These are phyloP conservation scores for Cochlearius cochlearius DNA, from an alignment of 2,113 vertebrate genomes.

Conservation along the genomic window DNA sequence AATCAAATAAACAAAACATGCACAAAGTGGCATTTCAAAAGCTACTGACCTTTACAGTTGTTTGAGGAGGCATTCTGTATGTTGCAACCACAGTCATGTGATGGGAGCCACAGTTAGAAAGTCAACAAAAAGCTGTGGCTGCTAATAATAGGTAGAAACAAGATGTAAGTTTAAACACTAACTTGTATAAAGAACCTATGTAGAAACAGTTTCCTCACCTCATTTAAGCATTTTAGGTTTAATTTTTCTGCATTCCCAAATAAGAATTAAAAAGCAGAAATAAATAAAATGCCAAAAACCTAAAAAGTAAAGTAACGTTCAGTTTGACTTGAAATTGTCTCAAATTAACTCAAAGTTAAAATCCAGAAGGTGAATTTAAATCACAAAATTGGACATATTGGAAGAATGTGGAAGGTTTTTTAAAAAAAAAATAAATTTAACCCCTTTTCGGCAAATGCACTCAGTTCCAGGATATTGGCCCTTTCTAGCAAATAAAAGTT, in stretches of 20 bases:
- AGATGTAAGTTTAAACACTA: neutral
- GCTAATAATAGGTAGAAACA: neutral
- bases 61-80: neutral
- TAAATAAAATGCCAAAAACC: neutral
- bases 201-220: neutral
- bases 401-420: neutral
- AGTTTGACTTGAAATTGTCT: neutral
- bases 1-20: neutral
- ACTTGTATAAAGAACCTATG: rapidly evolving
- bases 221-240: neutral
- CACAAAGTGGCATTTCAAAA: neutral
- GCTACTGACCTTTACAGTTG: conserved; percentile 1
- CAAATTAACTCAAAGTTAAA: neutral
- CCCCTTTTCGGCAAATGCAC: neutral
- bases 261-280: neutral
- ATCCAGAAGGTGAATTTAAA: neutral
- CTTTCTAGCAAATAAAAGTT: neutral
- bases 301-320: neutral
- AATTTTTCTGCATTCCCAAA: neutral
- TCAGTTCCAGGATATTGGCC: neutral
- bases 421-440: neutral
- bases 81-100: neutral
- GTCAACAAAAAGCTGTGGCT: neutral
- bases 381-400: neutral
- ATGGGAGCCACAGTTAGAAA: neutral